phyloP scores from a whole-genome alignment of 2,797 vertebrate genomes.

The Paguma larvata region DNA sequence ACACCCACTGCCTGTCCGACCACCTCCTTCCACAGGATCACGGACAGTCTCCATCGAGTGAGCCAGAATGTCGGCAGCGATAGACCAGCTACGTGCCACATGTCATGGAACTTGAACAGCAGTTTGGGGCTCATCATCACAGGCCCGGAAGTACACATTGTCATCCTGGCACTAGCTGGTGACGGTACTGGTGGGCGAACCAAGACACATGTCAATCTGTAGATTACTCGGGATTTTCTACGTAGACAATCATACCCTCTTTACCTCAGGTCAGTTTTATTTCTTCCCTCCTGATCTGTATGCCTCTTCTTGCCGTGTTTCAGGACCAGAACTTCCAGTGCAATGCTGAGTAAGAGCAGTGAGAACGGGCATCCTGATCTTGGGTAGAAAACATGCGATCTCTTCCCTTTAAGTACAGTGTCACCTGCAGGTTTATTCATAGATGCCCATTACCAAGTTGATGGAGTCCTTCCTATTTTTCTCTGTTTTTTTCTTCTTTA shows the following conservation, averaged over 20 bases:
- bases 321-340: not conserved
- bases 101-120: conserved; percentile 96
- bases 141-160: conserved; percentile 96
- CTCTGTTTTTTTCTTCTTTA: not conserved
- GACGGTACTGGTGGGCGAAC: conserved; percentile 96
- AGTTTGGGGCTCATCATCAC: conserved; percentile 95
- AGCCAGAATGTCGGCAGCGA: conserved; percentile 95
- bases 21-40: conserved; percentile 97
- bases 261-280: not conserved
- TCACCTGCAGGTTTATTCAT: not conserved
- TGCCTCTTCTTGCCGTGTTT: not conserved
- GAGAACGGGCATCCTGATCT: not conserved
- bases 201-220: conserved; percentile 93
- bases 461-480: not conserved
- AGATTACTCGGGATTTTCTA: not conserved
- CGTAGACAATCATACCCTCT: not conserved
- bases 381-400: not conserved
- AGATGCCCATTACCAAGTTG: not conserved
- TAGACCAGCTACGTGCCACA: conserved; percentile 94
- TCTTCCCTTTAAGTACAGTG: not conserved
- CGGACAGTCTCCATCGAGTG: conserved; percentile 98
- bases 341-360: not conserved
- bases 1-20: conserved; percentile 95
- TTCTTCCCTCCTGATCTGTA: not conserved
- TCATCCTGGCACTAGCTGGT: conserved; percentile 94